phyloP scores from a whole-genome alignment of 1,140 invertebrate genomes.

The Sitophilus oryzae region DNA sequence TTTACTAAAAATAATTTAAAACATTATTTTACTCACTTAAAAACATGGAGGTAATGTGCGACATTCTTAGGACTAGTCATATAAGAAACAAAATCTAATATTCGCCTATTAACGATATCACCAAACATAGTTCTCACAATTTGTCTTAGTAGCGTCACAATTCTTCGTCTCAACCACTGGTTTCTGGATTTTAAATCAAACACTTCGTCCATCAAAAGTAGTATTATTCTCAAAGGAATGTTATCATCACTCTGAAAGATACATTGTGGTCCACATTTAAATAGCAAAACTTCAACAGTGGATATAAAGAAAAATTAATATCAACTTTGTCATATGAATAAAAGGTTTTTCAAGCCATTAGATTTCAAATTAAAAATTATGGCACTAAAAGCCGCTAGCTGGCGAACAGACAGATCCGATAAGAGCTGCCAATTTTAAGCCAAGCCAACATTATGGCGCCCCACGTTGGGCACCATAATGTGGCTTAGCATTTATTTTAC shows the following conservation, averaged over 20 bases:
- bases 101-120: conserved; percentile 81
- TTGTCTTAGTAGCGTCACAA: conserved; percentile 74
- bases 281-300: too few species aligned
- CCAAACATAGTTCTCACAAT: conserved; percentile 77
- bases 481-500: too few species aligned
- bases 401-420: too few species aligned
- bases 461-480: too few species aligned
- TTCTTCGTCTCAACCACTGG: conserved; percentile 78
- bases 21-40: conserved; percentile 61
- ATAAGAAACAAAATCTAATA: conserved; percentile 85
- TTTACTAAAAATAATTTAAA: neutral
- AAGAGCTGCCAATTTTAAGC: too few species aligned
- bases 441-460: too few species aligned
- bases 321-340: too few species aligned
- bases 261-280: neutral
- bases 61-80: conserved; percentile 86
- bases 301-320: too few species aligned
- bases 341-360: too few species aligned
- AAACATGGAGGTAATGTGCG: conserved; percentile 77
- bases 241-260: conserved; percentile 65
- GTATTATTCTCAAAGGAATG: conserved; percentile 79
- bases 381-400: too few species aligned
- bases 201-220: conserved; percentile 85
- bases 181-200: conserved; percentile 84
- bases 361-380: too few species aligned